These are phyloP conservation scores for Hedychridium roseum DNA, from an alignment of 2,888 invertebrate genomes.

Conservation along the genomic window DNA sequence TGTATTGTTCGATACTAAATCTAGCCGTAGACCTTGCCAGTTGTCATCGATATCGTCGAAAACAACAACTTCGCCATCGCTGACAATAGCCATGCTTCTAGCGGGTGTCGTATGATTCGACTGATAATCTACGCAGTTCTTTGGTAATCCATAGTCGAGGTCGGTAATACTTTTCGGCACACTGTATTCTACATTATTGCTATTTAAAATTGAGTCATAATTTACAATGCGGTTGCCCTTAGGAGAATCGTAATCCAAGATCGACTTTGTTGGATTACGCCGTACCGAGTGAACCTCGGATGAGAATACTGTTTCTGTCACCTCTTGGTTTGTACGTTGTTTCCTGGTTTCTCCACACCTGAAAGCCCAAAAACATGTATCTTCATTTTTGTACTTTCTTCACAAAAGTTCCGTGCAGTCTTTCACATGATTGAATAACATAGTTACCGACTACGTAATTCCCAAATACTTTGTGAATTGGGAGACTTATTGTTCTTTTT, in stretches of 20 bases:
- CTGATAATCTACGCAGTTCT: conserved; percentile 59
- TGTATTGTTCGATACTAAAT: conserved; percentile 48
- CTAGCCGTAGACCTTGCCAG: conserved; percentile 72
- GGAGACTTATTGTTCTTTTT: conserved; percentile 67
- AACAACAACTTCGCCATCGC: conserved; percentile 82
- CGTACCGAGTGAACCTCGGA: conserved; percentile 71
- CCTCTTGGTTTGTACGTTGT: conserved; percentile 66
- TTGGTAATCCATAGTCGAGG: conserved; percentile 59
- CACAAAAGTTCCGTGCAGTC: background rate
- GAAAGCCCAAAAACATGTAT: conserved; percentile 17
- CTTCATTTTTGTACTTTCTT: no score
- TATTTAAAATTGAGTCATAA: conserved; percentile 60
- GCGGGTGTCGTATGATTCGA: conserved; percentile 59
- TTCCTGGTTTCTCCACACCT: conserved; percentile 63
- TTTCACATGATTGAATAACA: background rate
- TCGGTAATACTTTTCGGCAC: conserved; percentile 60
- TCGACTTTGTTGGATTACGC: conserved; percentile 62
- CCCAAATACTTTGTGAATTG: conserved; percentile 68
- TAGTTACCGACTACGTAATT: conserved; percentile 66
- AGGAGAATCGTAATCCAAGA: conserved; percentile 60
- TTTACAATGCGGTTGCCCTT: conserved; percentile 56
- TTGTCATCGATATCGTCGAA: conserved; percentile 88
- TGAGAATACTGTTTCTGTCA: conserved; percentile 71
- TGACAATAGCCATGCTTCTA: conserved; percentile 66
- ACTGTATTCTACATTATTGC: conserved; percentile 62